These are phyloP conservation scores for Allygus modestus DNA, from an alignment of 2,888 invertebrate genomes.

Conservation along the genomic window DNA sequence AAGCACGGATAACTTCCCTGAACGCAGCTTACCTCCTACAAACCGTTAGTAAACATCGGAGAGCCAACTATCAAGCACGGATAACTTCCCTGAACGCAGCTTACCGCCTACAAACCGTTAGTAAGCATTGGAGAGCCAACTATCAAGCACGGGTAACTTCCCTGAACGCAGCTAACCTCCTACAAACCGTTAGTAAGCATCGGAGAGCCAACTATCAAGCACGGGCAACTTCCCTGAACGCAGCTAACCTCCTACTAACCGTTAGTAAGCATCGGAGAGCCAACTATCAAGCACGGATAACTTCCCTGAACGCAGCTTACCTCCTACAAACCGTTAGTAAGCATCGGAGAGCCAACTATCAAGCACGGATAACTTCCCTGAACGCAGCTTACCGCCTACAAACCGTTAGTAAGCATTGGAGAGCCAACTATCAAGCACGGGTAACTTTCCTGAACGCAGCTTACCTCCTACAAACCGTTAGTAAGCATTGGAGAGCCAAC, in stretches of 20 bases:
- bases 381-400: neutral
- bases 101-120: neutral
- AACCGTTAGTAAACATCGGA: neutral
- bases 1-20: neutral
- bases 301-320: neutral
- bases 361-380: neutral
- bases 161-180: neutral
- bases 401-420: neutral
- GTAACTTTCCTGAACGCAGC: neutral
- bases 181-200: neutral
- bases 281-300: neutral
- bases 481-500: neutral
- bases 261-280: neutral
- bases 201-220: neutral
- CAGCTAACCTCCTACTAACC: neutral
- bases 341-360: neutral
- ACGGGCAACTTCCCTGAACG: neutral
- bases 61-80: neutral
- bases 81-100: neutral
- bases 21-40: neutral
- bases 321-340: neutral
- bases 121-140: neutral
- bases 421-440: neutral
- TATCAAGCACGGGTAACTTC: neutral
- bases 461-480: neutral